These are phyloP conservation scores for Danio rerio DNA, from an alignment of 2,113 vertebrate species.

Conservation along the genomic window GRCz12tu NC_133189.1:26023001-26023500, in stretches of 20 bases:
- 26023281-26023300: background rate
- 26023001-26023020: background rate
- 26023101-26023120: slow-evolving; percentile 16
- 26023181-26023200: background rate
- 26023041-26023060: background rate
- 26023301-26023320: background rate
- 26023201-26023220: background rate
- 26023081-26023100: slow-evolving; percentile 11
- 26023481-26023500: too few species aligned
- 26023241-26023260: background rate
- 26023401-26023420: background rate
- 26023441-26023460: background rate
- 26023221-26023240: background rate
- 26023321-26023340: background rate
- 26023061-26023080: background rate
- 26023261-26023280: background rate
- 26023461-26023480: background rate
- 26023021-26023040: background rate
- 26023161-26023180: background rate
- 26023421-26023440: too few species aligned
- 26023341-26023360: background rate
- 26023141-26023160: slow-evolving; percentile 8
- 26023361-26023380: background rate
- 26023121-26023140: background rate
- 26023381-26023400: background rate